phyloP scores from a whole-genome alignment of 2,888 invertebrate species.

The Aleiodes leptofemur region DNA sequence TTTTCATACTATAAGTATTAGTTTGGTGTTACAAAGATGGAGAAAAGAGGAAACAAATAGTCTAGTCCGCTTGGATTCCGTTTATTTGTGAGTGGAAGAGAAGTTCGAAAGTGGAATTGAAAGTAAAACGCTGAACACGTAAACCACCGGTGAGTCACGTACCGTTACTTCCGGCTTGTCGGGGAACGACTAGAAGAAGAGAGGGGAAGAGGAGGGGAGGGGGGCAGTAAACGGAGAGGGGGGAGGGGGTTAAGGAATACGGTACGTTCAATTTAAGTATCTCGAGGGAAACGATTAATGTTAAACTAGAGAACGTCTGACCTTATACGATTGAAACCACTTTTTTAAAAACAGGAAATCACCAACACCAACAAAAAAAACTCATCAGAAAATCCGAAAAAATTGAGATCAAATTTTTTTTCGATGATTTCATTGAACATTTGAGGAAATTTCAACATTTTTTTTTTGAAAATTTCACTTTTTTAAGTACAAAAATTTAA shows the following conservation, averaged over 20 bases:
- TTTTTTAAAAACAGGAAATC: constrained; percentile 51
- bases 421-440: too few species aligned
- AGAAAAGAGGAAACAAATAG: constrained; percentile 54
- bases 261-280: constrained; percentile 58
- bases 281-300: constrained; percentile 56
- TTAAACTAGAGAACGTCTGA: constrained; percentile 49
- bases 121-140: constrained; percentile 66
- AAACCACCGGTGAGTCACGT: constrained; percentile 64
- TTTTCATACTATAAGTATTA: constrained; percentile 43
- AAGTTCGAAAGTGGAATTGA: constrained; percentile 72
- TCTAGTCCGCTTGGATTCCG: constrained; percentile 54
- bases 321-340: constrained; percentile 48
- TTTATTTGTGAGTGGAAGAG: constrained; percentile 60
- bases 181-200: constrained; percentile 40
- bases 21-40: constrained; percentile 27
- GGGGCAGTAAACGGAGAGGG: constrained; percentile 7
- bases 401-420: too few species aligned
- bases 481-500: too few species aligned
- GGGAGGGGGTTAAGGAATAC: constrained; percentile 42
- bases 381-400: too few species aligned
- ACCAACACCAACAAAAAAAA: constrained; percentile 28
- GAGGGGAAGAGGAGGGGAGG: background rate
- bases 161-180: constrained; percentile 55
- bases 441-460: too few species aligned
- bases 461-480: too few species aligned